phyloP scores from a whole-genome alignment of 2,113 vertebrate genomes.

The Phycodurus eques region DNA sequence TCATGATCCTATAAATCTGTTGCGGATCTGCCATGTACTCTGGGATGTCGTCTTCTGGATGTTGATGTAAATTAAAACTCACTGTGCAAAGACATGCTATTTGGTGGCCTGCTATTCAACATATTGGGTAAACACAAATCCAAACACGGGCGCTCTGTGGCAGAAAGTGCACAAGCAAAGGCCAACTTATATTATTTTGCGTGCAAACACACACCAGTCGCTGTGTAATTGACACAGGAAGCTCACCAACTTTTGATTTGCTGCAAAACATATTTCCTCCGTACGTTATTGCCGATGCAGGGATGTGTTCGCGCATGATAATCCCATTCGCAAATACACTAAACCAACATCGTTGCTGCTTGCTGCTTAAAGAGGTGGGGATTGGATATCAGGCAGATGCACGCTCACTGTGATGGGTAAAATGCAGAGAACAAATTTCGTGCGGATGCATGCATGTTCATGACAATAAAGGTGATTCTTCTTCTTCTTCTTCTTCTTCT shows the following conservation, averaged over 20 bases:
- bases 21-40: slow-evolving; percentile 38
- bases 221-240: slow-evolving; percentile 1
- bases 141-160: slow-evolving; percentile 25
- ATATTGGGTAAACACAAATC: slow-evolving; percentile 43
- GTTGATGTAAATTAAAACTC: slow-evolving; percentile 38
- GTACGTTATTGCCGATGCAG: background rate
- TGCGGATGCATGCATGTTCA: too few relatives aligned
- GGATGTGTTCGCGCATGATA: slow-evolving; percentile 20
- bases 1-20: slow-evolving; percentile 54
- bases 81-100: slow-evolving; percentile 27
- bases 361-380: slow-evolving; percentile 7
- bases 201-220: slow-evolving; percentile 3
- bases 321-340: slow-evolving; percentile 11
- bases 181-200: slow-evolving; percentile 3
- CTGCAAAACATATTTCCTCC: slow-evolving; percentile 4
- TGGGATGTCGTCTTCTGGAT: slow-evolving; percentile 40
- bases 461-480: too few relatives aligned
- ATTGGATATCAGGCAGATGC: slow-evolving; percentile 16
- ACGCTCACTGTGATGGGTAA: background rate
- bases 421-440: too few relatives aligned
- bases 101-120: slow-evolving; percentile 35
- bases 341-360: slow-evolving; percentile 18
- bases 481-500: too few relatives aligned
- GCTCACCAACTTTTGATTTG: slow-evolving; percentile 12
- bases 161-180: slow-evolving; percentile 11